Conservation (phyloP, 1,140 invertebrate species). For the Helicoverpa zea region DNA sequence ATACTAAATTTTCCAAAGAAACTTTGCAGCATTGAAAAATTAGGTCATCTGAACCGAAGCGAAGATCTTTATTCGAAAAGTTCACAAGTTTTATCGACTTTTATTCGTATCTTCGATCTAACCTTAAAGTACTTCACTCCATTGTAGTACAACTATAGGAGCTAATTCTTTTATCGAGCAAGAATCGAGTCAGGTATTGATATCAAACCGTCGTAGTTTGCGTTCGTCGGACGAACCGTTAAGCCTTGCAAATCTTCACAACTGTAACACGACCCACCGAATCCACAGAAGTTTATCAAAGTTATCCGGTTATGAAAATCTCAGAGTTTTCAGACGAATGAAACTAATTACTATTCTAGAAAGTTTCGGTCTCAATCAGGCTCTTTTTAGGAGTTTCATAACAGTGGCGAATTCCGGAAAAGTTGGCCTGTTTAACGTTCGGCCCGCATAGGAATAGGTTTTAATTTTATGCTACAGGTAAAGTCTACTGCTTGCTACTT, state of each 20-base stretch:
- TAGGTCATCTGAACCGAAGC: slow-evolving; percentile 47
- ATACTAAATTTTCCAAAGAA: slow-evolving; percentile 17
- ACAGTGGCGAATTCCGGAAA: slow-evolving; percentile 41
- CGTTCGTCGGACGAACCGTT: background rate
- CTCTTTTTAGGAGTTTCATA: slow-evolving; percentile 54
- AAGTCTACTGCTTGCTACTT: slow-evolving; percentile 22
- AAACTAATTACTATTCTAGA: slow-evolving; percentile 60
- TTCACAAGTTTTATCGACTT: slow-evolving; percentile 50
- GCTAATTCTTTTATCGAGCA: slow-evolving; percentile 36
- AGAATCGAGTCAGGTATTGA: slow-evolving; percentile 26
- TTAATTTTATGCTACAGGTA: slow-evolving; percentile 46
- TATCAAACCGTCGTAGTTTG: slow-evolving; percentile 8
- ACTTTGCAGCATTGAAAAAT: slow-evolving; percentile 49
- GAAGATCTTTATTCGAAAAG: slow-evolving; percentile 52
- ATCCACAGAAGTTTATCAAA: slow-evolving; percentile 52
- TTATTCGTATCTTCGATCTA: slow-evolving; percentile 47
- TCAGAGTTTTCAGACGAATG: slow-evolving; percentile 49
- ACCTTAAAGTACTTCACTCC: slow-evolving; percentile 28
- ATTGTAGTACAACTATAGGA: slow-evolving; percentile 34
- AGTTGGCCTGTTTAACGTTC: slow-evolving; percentile 43
- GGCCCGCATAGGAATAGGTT: slow-evolving; percentile 40
- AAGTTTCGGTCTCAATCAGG: slow-evolving; percentile 58
- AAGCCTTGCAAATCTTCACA: slow-evolving; percentile 15
- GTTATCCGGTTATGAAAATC: slow-evolving; percentile 56
- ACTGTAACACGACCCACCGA: slow-evolving; percentile 43